phyloP scores from a whole-genome alignment of 2,888 invertebrate genomes.

The Cryptophagus acutangulus region DNA sequence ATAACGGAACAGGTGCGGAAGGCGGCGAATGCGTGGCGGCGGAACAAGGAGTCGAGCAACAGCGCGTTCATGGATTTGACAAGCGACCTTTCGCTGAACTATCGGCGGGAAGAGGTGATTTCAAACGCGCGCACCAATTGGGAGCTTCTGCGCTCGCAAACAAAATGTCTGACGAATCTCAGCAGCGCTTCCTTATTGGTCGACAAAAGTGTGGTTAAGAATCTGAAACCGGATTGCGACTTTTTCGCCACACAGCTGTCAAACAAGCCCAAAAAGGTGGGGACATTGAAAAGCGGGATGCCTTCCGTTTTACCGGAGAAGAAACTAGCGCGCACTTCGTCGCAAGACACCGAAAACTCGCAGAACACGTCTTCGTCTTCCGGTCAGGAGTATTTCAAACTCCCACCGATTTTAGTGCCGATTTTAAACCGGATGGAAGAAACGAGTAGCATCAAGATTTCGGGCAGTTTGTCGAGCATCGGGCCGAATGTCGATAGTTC shows the following conservation, averaged over 20 bases:
- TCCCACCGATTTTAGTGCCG: constrained; percentile 68
- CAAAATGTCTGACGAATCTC: constrained; percentile 53
- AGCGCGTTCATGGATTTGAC: constrained; percentile 62
- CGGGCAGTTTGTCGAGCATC: constrained; percentile 65
- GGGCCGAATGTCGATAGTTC: constrained; percentile 64
- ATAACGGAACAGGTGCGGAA: constrained; percentile 73
- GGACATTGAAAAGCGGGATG: constrained; percentile 27
- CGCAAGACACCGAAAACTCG: constrained; percentile 59
- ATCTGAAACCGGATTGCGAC: constrained; percentile 45
- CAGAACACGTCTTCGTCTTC: constrained; percentile 54
- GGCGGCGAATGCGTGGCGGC: constrained; percentile 75
- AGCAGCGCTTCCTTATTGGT: constrained; percentile 25
- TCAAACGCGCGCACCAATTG: constrained; percentile 83
- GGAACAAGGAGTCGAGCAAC: constrained; percentile 69
- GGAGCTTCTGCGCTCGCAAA: constrained; percentile 68
- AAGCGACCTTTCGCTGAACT: constrained; percentile 54
- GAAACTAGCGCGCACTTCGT: constrained; percentile 45
- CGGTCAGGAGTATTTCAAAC: constrained; percentile 56
- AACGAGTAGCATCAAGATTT: constrained; percentile 34
- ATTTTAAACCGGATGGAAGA: constrained; percentile 61
- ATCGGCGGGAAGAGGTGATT: constrained; percentile 75
- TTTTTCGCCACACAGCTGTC: constrained; percentile 42
- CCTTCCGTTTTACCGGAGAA: constrained; percentile 52
- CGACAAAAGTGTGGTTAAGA: constrained; percentile 35
- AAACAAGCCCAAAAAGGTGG: constrained; percentile 18